phyloP scores from a whole-genome alignment of 2,888 invertebrate species.

The Drosophila kuntzei region DNA sequence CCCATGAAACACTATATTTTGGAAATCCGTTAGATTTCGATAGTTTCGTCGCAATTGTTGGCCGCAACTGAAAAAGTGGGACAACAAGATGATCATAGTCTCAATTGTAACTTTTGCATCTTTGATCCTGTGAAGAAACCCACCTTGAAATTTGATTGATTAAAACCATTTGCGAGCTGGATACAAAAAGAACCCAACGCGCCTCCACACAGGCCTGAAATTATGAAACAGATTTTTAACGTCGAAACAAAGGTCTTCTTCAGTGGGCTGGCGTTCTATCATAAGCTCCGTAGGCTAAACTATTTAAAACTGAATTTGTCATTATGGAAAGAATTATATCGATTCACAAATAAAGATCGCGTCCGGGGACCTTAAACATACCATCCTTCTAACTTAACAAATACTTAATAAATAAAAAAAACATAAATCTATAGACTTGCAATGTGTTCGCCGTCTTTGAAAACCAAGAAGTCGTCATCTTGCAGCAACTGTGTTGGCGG shows the following conservation, averaged over 20 bases:
- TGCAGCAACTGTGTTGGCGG: conserved; percentile 73
- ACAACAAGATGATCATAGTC: conserved; percentile 67
- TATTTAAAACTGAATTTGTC: conserved; percentile 39
- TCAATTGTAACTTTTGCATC: conserved; percentile 50
- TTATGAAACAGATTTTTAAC: conserved; percentile 52
- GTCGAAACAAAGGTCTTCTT: conserved; percentile 38
- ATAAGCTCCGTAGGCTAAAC: conserved; percentile 55
- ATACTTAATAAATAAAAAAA: conserved; percentile 35
- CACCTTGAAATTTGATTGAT: conserved; percentile 49
- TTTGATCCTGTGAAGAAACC: conserved; percentile 46
- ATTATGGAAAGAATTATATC: conserved; percentile 77
- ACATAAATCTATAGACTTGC: conserved; percentile 52
- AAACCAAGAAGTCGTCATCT: conserved; percentile 43
- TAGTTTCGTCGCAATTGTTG: conserved; percentile 48
- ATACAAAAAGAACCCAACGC: conserved; percentile 57
- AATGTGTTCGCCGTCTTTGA: conserved; percentile 17
- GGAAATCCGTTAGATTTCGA: conserved; percentile 45
- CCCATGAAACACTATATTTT: conserved; percentile 36
- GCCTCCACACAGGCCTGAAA: conserved; percentile 59
- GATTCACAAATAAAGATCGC: conserved; percentile 65
- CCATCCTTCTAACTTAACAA: conserved; percentile 27
- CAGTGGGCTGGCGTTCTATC: conserved; percentile 63
- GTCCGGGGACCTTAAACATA: conserved; percentile 32
- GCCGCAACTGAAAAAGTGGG: conserved; percentile 64
- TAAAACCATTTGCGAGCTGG: conserved; percentile 46